phyloP scores from a whole-genome alignment of 2,113 vertebrate genomes.

The Lampris incognitus region DNA sequence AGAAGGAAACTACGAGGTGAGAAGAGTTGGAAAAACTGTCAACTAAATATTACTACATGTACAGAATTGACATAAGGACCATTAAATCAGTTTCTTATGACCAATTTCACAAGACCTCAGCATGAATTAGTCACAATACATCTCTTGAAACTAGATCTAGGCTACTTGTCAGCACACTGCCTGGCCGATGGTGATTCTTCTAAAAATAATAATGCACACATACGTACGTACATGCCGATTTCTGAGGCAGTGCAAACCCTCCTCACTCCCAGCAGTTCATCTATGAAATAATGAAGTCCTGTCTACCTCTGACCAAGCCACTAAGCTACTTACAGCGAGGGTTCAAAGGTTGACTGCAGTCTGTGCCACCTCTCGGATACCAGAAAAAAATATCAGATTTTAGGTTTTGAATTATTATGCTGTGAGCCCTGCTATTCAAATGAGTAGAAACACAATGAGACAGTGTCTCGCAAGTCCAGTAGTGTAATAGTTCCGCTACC shows the following conservation, averaged over 20 bases:
- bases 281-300: conserved; percentile 63
- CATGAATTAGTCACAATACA: no score
- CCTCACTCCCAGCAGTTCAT: conserved; percentile 29
- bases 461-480: not conserved
- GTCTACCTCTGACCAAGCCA: conserved; percentile 34
- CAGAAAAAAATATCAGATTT: conserved; percentile 3
- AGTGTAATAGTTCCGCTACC: no score
- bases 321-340: conserved; percentile 70
- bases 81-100: not conserved
- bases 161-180: no score
- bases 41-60: not conserved
- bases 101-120: not conserved
- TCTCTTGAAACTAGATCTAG: not conserved
- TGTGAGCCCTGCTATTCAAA: not conserved
- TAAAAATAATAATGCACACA: not conserved
- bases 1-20: not conserved
- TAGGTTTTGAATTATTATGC: not conserved
- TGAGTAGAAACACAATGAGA: not conserved
- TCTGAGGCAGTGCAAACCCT: not conserved
- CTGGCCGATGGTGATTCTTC: no score
- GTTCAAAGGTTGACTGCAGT: conserved; percentile 63
- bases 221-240: conserved; percentile 22
- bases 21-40: not conserved
- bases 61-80: not conserved
- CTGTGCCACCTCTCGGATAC: conserved; percentile 27